Percentiles rank a stretch among this genome's conserved stretches.
Conservation (phyloP, 2,113 vertebrate species). For the Rhineura floridana region DNA sequence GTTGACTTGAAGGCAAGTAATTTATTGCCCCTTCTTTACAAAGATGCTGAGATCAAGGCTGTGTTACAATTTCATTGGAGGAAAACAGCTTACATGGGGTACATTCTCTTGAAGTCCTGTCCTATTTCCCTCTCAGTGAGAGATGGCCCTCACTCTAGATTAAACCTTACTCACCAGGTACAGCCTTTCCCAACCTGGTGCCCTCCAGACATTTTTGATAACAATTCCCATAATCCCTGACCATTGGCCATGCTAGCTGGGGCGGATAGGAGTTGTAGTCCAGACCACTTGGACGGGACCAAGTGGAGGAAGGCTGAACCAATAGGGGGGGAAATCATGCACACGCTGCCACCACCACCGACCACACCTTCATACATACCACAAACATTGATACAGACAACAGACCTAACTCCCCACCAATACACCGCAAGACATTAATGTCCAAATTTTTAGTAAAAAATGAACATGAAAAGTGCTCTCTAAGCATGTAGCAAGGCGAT, state of each 20-base stretch:
- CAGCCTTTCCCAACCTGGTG: not conserved
- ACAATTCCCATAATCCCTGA: no score
- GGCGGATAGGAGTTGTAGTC: no score
- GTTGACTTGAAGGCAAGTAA: not conserved
- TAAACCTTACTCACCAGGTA: not conserved
- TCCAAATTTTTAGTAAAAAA: not conserved
- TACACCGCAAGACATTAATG: not conserved
- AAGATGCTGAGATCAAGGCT: not conserved
- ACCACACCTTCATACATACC: not conserved
- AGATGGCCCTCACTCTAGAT: not conserved
- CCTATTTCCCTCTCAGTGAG: not conserved
- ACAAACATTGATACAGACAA: not conserved
- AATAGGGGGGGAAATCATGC: no score
- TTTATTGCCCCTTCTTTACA: constrained; percentile 6
- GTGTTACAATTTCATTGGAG: not conserved
- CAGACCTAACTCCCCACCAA: not conserved
- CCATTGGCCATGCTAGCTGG: no score
- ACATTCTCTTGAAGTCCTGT: not conserved
- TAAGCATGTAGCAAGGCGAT: not conserved
- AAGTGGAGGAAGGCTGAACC: no score
- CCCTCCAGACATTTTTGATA: no score
- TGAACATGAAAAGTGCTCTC: not conserved
- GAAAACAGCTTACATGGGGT: not conserved
- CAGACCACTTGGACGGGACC: no score
- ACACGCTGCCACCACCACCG: not conserved